Evolutionary conservation across 2,797 vertebrate genomes (phyloP), one percentile per base, ranked within the genome.

Genomic region (Acanthiza pusilla): DNA sequence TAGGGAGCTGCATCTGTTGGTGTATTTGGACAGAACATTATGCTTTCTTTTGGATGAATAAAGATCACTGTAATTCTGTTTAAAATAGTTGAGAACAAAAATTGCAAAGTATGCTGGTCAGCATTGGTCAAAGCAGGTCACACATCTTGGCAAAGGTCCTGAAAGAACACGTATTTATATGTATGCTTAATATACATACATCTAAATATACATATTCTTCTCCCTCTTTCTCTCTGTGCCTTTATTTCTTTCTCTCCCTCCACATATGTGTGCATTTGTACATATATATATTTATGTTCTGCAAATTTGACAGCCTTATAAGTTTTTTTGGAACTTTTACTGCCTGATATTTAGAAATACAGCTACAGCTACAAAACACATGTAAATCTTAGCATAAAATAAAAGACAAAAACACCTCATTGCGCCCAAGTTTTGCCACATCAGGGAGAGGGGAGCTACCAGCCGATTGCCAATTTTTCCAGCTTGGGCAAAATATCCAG

Each of bases 211-310:
- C 13, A 38, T 26, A 47, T 81, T 32, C 34, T 34, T 66, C 15
- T 76, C 40, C 62, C 3, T 75, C 60, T 75, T 73, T 79, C n/a
- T 88, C n/a, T 43, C 30, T 19, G 1, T 87, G 63, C 12, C 25
- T 88, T 54, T 58, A 68, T 75, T 80, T 86, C 76, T 91, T 79
- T 88, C 27, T 67, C 9, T 81, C 11, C 75, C 58, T 72, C 71
- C 66, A 34, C 91, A 57, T 78, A 78, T 78, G 43, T 84, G 55
- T 79, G 40, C 63, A 70, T 91, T 72, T 71, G 77, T 94, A 89
- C 66, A 93, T 87, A 60, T 75, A 93, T 88, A 91, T 75, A 94
- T 78, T 88, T 91, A 86, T 93, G 57, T 68, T 91, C 51, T 3
- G 4, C 30, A 87, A 70, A 80, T 87, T 48, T 93, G 83, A 89